Percentiles rank a stretch among this genome's conserved stretches.
Evolutionary conservation across 2,888 invertebrate species (phyloP).

Genomic region (Ichneumoninae sp.): DNA sequence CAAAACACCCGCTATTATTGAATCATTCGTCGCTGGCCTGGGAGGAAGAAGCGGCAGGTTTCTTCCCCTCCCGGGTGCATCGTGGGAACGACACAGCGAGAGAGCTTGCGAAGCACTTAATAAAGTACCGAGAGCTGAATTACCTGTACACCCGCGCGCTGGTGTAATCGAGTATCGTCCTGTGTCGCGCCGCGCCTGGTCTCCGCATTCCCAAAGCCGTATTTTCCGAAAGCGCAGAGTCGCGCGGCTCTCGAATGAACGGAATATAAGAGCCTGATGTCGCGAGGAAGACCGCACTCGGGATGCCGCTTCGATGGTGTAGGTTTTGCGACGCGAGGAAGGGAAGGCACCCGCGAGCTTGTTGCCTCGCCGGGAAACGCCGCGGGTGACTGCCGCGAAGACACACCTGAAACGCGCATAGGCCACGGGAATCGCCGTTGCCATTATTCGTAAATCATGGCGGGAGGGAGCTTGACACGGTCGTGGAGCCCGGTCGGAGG

Average conservation of each 20-base stretch:
- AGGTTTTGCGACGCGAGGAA: constrained; percentile 39
- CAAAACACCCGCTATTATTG: constrained; percentile 41
- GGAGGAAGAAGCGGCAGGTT: constrained; percentile 3
- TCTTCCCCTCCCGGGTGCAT: constrained; percentile 19
- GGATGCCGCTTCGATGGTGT: constrained; percentile 6
- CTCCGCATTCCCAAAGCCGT: constrained; percentile 45
- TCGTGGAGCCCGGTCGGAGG: constrained; percentile 20
- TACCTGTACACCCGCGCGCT: constrained; percentile 40
- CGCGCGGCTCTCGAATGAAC: constrained; percentile 22
- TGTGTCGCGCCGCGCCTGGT: constrained; percentile 35
- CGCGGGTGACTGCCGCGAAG: constrained; percentile 45
- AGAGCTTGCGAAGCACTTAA: constrained; percentile 51
- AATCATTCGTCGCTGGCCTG: constrained; percentile 34
- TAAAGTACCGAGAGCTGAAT: constrained; percentile 59
- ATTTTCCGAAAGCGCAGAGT: constrained; percentile 57
- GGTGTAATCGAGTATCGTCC: constrained; percentile 62
- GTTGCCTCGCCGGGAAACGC: constrained; percentile 31
- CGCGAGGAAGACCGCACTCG: constrained; percentile 25
- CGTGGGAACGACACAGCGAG: constrained; percentile 53
- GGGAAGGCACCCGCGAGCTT: constrained; percentile 28
- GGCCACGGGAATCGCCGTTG: constrained; percentile 24
- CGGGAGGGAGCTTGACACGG: constrained; percentile 34
- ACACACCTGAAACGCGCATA: constrained; percentile 28
- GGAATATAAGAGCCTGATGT: constrained; percentile 49
- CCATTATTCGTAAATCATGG: constrained; percentile 52